Percentiles rank a stretch among this genome's conserved stretches.
phyloP scores from a whole-genome alignment of 2,113 vertebrate genomes.

The Jacana jacana region DNA sequence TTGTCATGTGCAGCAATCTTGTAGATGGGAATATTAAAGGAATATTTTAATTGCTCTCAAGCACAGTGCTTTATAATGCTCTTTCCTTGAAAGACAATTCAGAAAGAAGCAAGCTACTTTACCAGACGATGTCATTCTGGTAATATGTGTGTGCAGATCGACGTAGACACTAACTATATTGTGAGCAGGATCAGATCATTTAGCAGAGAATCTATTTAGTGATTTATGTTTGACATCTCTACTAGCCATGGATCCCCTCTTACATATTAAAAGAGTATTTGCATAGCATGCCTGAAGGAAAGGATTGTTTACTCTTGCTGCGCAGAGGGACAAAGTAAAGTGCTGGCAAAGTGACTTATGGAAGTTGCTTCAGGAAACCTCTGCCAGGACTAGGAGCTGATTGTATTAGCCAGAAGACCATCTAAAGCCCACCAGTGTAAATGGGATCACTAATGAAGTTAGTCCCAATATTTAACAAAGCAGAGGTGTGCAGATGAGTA shows the following conservation, averaged over 20 bases:
- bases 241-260: background rate
- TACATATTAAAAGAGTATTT: background rate
- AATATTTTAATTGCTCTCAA: background rate
- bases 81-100: background rate
- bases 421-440: background rate
- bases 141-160: background rate
- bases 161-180: background rate
- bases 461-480: background rate
- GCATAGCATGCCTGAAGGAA: background rate
- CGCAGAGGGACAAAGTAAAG: background rate
- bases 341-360: background rate
- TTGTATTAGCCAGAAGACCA: background rate
- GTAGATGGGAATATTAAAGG: background rate
- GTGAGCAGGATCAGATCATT: background rate
- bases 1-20: background rate
- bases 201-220: background rate
- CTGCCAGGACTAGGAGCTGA: background rate
- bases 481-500: background rate
- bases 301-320: background rate
- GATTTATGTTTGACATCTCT: background rate
- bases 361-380: background rate
- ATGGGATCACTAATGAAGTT: background rate
- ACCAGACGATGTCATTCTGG: background rate
- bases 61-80: background rate
- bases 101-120: background rate